Base-by-base conservation (phyloP, 1,140 invertebrate genomes). In the Euwallacea fornicatus region DNA sequence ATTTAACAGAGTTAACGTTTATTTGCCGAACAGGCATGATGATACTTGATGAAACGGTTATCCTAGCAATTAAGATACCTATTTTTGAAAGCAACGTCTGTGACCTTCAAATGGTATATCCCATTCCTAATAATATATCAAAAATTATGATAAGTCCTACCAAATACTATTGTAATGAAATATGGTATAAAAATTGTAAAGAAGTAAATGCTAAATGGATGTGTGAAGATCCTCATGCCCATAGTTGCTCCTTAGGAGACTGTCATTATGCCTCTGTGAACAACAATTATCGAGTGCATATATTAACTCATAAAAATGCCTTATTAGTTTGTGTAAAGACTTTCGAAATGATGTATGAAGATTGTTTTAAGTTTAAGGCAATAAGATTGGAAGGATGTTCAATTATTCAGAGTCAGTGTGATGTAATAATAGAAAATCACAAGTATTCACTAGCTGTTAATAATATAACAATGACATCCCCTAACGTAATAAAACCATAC, bases 161-260 rank as follows among this genome's bases (percentile, higher is more conserved):
- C 41, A 65, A 50, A 65, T 65, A 65, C 9, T 65, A 65, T 47
- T 65, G 62, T 65, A 65, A 65, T 9, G 50, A 65, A 2, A 3
- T 65, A 7, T 65, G 62, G 62, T 65, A 65, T 54, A 46, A 65
- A 47, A 2, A 50, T 3, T 65, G 46, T 11, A 2, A 50, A 1
- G 50, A 50, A 50, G 16, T 65, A 3, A 54, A 50, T 50, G 9
- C 62, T 9, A 65, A 42, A 53, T 65, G 62, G 62, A 1, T 65
- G 8, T 65, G 62, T 9, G 54, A 6, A 0, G 9, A 65, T 3
- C 62, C 44, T 10, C 50, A 33, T 33, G 4, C 4, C 4, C 1
- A 1, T 50, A 46, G 46, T 65, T 54, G 41, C 4, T 42, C 16
- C 7, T 2, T 54, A 53, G 6, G 6, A 2, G 11, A 15, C 33